Percentiles rank a stretch among this genome's conserved stretches.
These are phyloP conservation scores for Buathra laborator DNA, from an alignment of 2,888 invertebrate genomes.

Conservation along the genomic window DNA sequence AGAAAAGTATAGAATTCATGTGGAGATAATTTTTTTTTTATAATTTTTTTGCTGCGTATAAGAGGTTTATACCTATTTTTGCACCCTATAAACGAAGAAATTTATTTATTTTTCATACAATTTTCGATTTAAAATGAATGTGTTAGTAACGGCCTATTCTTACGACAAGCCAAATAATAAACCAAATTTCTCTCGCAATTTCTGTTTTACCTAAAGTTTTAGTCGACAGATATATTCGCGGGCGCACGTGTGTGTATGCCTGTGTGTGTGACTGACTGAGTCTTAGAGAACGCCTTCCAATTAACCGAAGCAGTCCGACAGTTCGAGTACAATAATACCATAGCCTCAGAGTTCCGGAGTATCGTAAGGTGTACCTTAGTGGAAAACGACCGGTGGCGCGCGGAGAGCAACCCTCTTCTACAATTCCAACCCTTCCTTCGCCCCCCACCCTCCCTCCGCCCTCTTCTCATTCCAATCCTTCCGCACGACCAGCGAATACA, in stretches of 20 bases:
- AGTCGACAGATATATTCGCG: too few relatives aligned
- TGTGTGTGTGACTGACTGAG: conserved; percentile 34
- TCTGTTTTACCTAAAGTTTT: too few relatives aligned
- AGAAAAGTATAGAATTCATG: too few relatives aligned
- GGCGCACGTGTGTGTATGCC: not conserved
- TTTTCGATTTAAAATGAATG: too few relatives aligned
- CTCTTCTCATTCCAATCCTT: conserved; percentile 31
- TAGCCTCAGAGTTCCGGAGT: conserved; percentile 44
- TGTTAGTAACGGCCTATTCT: too few relatives aligned
- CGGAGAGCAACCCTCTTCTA: conserved; percentile 6
- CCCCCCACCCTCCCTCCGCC: not conserved
- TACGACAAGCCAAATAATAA: too few relatives aligned
- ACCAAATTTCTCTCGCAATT: too few relatives aligned
- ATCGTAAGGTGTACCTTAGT: conserved; percentile 24
- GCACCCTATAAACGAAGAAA: too few relatives aligned
- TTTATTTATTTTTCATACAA: too few relatives aligned
- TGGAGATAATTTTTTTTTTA: too few relatives aligned
- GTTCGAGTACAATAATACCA: conserved; percentile 76
- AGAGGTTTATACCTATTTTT: too few relatives aligned
- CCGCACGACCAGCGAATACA: conserved; percentile 15
- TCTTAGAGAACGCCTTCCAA: conserved; percentile 75
- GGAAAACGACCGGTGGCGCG: conserved; percentile 42
- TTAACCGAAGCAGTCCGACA: conserved; percentile 77
- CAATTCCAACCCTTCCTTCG: conserved; percentile 25
- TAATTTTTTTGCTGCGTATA: too few relatives aligned